Conservation (phyloP, 2,797 vertebrate species). For the Saxicola maurus region DNA sequence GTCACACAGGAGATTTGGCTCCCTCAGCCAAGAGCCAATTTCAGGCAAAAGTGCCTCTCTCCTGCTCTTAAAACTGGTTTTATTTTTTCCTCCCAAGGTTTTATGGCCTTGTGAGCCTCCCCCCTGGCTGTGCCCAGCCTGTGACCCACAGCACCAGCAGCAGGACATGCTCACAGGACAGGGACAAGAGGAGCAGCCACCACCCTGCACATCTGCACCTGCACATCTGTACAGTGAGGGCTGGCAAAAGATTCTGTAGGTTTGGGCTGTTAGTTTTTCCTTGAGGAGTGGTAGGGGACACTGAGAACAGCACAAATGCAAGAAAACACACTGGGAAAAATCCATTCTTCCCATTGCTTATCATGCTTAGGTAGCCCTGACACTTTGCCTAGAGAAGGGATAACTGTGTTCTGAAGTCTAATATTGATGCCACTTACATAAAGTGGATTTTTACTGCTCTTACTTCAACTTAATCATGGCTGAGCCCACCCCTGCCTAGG, state of each 20-base stretch:
- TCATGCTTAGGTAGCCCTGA: neutral
- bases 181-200: neutral
- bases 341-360: neutral
- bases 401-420: neutral
- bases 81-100: neutral
- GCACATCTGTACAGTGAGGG: neutral
- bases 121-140: fast-evolving
- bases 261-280: neutral
- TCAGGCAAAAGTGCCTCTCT: neutral
- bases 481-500: neutral
- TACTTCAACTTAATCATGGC: neutral
- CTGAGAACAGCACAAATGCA: neutral
- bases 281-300: neutral
- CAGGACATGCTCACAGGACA: neutral
- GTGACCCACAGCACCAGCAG: neutral
- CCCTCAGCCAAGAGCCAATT: neutral
- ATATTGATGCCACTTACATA: neutral
- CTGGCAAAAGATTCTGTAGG: neutral
- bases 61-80: neutral
- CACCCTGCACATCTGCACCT: neutral
- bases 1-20: neutral
- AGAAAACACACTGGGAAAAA: neutral
- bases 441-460: neutral
- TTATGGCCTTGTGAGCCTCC: neutral
- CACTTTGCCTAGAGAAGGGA: neutral